Evolutionary conservation across 1,140 invertebrate genomes (phyloP), one percentile per base, ranked within the genome.

Genomic region (Eulimnadia texana): DNA sequence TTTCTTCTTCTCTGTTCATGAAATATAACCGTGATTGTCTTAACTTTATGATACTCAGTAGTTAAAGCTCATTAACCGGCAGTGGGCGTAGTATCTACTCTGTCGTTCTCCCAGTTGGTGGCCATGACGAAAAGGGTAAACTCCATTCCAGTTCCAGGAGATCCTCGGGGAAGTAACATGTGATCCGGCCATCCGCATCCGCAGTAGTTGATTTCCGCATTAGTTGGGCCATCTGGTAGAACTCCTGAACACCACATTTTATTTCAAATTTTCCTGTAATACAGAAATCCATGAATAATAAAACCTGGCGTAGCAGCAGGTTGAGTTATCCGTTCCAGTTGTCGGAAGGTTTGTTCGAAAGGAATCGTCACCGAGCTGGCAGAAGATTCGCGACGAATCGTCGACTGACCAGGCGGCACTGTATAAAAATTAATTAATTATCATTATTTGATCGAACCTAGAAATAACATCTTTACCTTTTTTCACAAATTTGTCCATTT

Each of bases 51-150:
- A 42, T 6, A 42, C 33, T 9, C 33, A 42, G 33, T 42, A 9
- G 33, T 42, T 16, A 42, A 42, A 42, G 16, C 6, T 9, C 33
- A 42, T 16, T 42, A 6, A 42, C 33, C 33, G 33, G 6, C 16
- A 16, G 6, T 42, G 33, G 6, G 6, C 6, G 16, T 6, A 42
- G 33, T 9, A 6, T 42, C 33, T 9, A 42, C 72, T 70, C 73
- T 77, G 67, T 90, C 86, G 6, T 80, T 77, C 13, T 76, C 73
- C 68, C 81, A 85, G 72, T 90, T 81, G 25, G 87, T 85, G n/a
- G 90, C 75, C 85, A 90, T 90, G 47, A 83, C 82, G 70, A 90
- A 91, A 2, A 91, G 70, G 58, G 86, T 79, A 68, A 82, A 82
- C 0, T 74, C 71, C 68, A 80, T 81, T 22, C 88, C 88, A 61